Evolutionary conservation across 2,888 invertebrate species (phyloP).

Genomic region (Cosmorhoe ocellata): DNA sequence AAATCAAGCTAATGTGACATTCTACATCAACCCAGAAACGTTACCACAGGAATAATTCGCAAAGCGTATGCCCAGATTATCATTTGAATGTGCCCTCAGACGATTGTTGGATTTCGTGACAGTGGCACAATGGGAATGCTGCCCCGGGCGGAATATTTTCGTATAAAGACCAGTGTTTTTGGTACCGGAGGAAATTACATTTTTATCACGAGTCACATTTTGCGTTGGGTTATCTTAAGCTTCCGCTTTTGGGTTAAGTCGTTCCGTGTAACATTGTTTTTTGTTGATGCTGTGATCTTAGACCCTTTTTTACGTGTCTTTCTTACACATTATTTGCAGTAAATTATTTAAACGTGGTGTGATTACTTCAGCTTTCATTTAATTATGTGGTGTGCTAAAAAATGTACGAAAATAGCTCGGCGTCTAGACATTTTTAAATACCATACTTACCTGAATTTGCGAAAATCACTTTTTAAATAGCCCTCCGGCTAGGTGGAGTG

Average conservation of each 20-base stretch:
- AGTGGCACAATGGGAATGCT: constrained; percentile 68
- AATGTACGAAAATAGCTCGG: too few relatives aligned
- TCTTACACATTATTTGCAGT: too few relatives aligned
- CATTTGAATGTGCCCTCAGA: constrained; percentile 79
- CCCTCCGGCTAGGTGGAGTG: too few relatives aligned
- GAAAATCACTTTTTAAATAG: too few relatives aligned
- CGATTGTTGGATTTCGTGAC: constrained; percentile 75
- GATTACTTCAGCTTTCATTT: too few relatives aligned
- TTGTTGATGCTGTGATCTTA: constrained; percentile 15
- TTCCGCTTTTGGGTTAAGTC: constrained; percentile 44
- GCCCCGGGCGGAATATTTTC: constrained; percentile 65
- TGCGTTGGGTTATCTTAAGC: constrained; percentile 49
- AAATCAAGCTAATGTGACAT: constrained; percentile 78
- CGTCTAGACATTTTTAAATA: too few relatives aligned
- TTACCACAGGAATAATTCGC: constrained; percentile 60
- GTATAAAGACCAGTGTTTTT: constrained; percentile 63
- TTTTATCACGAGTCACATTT: constrained; percentile 66
- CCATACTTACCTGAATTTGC: too few relatives aligned
- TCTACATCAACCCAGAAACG: constrained; percentile 53
- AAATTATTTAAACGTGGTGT: too few relatives aligned
- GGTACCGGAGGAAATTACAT: constrained; percentile 61
- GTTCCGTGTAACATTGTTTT: constrained; percentile 40
- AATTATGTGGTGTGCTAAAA: too few relatives aligned
- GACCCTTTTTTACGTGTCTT: too few relatives aligned
- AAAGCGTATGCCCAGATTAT: constrained; percentile 77